Conservation (phyloP, 2,797 vertebrate genomes). For the Pygocentrus nattereri region DNA sequence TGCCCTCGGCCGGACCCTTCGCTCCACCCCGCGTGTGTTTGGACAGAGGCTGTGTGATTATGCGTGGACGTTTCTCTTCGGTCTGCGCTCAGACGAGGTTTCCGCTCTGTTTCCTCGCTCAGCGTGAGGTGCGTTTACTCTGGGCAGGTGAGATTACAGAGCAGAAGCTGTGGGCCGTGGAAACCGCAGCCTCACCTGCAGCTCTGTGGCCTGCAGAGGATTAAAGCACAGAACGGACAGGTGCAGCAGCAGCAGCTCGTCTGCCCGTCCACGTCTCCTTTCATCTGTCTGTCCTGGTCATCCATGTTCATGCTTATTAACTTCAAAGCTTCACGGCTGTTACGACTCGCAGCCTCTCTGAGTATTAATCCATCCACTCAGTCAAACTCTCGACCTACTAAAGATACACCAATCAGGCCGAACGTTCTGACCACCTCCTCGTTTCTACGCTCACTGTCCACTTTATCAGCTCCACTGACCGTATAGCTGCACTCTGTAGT, state of each 20-base stretch:
- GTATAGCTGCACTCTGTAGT: no score
- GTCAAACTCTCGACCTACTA: no score
- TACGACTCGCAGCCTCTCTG: no score
- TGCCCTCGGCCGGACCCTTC: conserved; percentile 39
- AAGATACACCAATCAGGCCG: no score
- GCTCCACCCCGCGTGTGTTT: conserved; percentile 43
- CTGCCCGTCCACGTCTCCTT: not conserved
- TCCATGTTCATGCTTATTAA: no score
- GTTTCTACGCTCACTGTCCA: no score
- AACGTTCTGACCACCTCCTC: no score
- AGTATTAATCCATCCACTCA: no score
- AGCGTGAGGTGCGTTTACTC: conserved; percentile 22
- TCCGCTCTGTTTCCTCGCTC: conserved; percentile 15
- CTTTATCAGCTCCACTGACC: no score
- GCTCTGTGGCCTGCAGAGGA: not conserved
- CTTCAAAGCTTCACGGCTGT: no score
- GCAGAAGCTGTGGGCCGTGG: not conserved
- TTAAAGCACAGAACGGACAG: not conserved
- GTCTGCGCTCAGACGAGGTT: conserved; percentile 48
- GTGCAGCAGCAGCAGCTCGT: not conserved
- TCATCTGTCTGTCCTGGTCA: no score
- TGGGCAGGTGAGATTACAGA: conserved; percentile 10
- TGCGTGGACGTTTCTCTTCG: conserved; percentile 21
- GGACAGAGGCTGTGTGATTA: conserved; percentile 42
- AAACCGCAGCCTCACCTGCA: not conserved